Percentiles rank a stretch among this genome's conserved stretches.
Conservation (phyloP, 2,888 invertebrate genomes). For the Drepanosiphum platanoidis region DNA sequence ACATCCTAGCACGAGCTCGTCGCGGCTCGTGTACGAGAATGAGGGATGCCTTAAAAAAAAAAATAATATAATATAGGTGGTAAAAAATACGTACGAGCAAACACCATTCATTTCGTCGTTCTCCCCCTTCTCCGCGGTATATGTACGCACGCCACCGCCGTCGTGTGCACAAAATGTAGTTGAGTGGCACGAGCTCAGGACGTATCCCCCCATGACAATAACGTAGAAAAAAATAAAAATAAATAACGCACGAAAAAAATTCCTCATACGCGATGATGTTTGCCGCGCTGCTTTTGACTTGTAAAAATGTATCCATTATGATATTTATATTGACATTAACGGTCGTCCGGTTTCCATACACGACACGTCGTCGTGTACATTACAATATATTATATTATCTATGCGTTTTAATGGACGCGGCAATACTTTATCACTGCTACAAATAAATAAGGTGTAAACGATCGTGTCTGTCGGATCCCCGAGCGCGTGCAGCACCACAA, state of each 20-base stretch:
- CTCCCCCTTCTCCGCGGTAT: background rate
- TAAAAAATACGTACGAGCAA: slow-evolving; percentile 56
- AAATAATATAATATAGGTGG: slow-evolving; percentile 58
- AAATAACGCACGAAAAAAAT: too few relatives aligned
- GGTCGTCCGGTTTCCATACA: background rate
- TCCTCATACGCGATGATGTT: too few relatives aligned
- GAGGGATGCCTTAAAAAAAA: slow-evolving; percentile 32
- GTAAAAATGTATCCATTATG: background rate
- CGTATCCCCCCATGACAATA: slow-evolving; percentile 10
- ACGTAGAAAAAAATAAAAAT: slow-evolving; percentile 20
- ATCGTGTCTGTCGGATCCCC: too few relatives aligned
- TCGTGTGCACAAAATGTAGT: slow-evolving; percentile 17
- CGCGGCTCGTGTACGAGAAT: slow-evolving; percentile 53
- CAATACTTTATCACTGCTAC: background rate
- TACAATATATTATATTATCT: too few relatives aligned
- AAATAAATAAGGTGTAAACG: too few relatives aligned
- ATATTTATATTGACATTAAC: background rate
- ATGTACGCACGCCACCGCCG: background rate
- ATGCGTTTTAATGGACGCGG: background rate
- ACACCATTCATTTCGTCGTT: slow-evolving; percentile 46
- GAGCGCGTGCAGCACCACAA: too few relatives aligned
- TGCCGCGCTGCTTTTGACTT: slow-evolving; percentile 15
- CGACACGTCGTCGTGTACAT: background rate
- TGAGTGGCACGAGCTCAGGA: slow-evolving; percentile 55
- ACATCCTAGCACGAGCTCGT: slow-evolving; percentile 49